Conservation (phyloP, 30 jellyfish, hydroid and myxozoan genomes). For the Aurelia aurita complex sp. Pacific region DNA sequence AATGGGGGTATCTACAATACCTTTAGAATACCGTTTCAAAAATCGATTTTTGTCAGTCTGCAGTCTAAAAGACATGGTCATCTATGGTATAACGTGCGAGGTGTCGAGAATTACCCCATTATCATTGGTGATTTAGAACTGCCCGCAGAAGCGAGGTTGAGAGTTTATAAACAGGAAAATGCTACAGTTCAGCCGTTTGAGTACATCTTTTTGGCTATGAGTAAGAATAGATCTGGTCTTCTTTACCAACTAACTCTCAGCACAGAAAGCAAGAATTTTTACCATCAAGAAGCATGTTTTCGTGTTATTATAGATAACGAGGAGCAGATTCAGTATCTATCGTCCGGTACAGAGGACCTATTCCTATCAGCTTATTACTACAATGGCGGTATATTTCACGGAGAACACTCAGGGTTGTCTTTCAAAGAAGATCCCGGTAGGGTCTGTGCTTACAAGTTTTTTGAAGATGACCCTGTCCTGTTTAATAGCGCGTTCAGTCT, state of each 20-base stretch:
- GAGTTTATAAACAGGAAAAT: conserved; percentile 52
- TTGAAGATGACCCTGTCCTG: conserved; percentile 80
- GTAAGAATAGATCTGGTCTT: conserved; percentile 57
- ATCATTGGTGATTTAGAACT: conserved; percentile 78
- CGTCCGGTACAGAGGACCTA: conserved; percentile 92
- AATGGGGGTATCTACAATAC: conserved; percentile 85
- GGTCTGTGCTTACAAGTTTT: conserved; percentile 82
- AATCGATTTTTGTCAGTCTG: conserved; percentile 59
- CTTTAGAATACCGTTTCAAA: conserved; percentile 69
- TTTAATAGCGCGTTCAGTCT: conserved; percentile 43
- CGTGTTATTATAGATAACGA: conserved; percentile 29
- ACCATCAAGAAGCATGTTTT: conserved; percentile 78
- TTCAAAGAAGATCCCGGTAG: conserved; percentile 67
- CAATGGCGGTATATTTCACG: conserved; percentile 74
- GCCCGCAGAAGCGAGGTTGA: conserved; percentile 61
- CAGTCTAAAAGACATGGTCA: conserved; percentile 44
- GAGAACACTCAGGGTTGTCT: conserved; percentile 85
- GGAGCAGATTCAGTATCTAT: conserved; percentile 50
- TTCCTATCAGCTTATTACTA: conserved; percentile 81
- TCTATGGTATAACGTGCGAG: conserved; percentile 79
- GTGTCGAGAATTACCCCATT: conserved; percentile 74
- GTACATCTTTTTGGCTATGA: conserved; percentile 57
- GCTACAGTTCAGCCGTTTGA: conserved; percentile 49
- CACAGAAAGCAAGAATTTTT: conserved; percentile 63
- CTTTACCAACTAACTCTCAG: conserved; percentile 57